Evolutionary conservation across 2,888 invertebrate genomes (phyloP).

Genomic region (Lepidochitona cinerea): DNA sequence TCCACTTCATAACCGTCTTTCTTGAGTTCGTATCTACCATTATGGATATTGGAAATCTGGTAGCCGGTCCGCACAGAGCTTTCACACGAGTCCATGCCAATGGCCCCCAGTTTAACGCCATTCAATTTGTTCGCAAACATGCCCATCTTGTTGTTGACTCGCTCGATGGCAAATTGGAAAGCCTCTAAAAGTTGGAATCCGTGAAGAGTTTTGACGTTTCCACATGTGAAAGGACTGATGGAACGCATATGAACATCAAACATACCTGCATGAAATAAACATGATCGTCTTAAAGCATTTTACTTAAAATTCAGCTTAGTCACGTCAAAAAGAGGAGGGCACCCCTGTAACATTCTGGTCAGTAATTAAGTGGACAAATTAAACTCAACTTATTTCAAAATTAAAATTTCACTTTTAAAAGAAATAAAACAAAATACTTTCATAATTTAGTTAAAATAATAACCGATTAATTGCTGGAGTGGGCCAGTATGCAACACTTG

Average conservation of each 20-base stretch:
- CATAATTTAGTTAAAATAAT: too few relatives aligned
- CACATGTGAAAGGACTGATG: conserved; percentile 57
- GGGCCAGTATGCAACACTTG: too few relatives aligned
- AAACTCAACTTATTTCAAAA: too few relatives aligned
- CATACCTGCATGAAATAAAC: conserved; percentile 46
- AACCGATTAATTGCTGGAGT: too few relatives aligned
- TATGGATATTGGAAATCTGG: conserved; percentile 63
- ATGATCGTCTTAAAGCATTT: not conserved
- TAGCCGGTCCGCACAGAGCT: conserved; percentile 57
- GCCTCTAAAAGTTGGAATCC: conserved; percentile 65
- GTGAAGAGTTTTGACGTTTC: conserved; percentile 53
- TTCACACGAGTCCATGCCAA: conserved; percentile 62
- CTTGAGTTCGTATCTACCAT: conserved; percentile 40
- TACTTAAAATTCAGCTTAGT: not conserved
- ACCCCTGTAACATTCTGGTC: too few relatives aligned
- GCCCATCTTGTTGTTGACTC: conserved; percentile 61
- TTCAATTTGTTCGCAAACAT: conserved; percentile 51
- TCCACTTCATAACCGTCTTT: conserved; percentile 41
- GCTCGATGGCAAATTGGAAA: conserved; percentile 61
- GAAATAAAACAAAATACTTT: too few relatives aligned
- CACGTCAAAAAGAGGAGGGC: not conserved
- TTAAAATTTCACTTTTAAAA: too few relatives aligned
- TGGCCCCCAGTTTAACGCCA: conserved; percentile 57
- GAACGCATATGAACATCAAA: conserved; percentile 62
- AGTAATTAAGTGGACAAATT: too few relatives aligned